Base-by-base conservation (phyloP, 2,888 invertebrate genomes). In the Catonia carolina region DNA sequence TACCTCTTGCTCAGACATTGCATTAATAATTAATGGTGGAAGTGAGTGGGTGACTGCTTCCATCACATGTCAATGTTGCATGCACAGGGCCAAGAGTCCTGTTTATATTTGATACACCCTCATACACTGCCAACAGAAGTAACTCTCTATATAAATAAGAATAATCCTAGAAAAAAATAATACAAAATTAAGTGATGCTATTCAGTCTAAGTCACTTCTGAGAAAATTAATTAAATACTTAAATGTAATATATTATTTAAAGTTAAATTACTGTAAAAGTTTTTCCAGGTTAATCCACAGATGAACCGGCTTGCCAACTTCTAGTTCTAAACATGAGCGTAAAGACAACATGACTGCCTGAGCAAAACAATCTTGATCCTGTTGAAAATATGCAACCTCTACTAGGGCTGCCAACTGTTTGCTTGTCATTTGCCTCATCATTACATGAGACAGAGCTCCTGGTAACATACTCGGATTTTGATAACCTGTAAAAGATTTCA, bases 211-310 rank as follows among this genome's bases (percentile, higher is more conserved):
- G 37, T 33, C 35, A 10, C 10, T 15, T 37, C 37, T 4, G 37
- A 37, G 37, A 37, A 37, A 37, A 37, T 14, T 15, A 8, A 14
- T 37, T 37, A 8, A 37, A 37, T 37, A 15, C 15, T 37, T n/a
- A n/a, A 37, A 15, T 15, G 7, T 37, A 7, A 15, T 15, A 14
- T 15, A n/a, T n/a, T n/a, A n/a, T n/a, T n/a, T n/a, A 27, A 27
- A 20, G 10, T n/a, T 36, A 14, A 49, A 54, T 59, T 60, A 67
- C 66, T 64, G 64, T 10, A 65, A 42, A 47, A 66, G 59, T 57
- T 63, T 67, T 22, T 64, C 60, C n/a, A 66, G 55, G 57, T 66
- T 67, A 15, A 51, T 56, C 67, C 67, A 67, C 18, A 66, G 52
- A 14, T 36, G 39, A 31, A 53, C 58, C 15, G 48, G 58, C 42